Conservation (phyloP, 2,888 invertebrate species). For the Ephialtes manifestator region DNA sequence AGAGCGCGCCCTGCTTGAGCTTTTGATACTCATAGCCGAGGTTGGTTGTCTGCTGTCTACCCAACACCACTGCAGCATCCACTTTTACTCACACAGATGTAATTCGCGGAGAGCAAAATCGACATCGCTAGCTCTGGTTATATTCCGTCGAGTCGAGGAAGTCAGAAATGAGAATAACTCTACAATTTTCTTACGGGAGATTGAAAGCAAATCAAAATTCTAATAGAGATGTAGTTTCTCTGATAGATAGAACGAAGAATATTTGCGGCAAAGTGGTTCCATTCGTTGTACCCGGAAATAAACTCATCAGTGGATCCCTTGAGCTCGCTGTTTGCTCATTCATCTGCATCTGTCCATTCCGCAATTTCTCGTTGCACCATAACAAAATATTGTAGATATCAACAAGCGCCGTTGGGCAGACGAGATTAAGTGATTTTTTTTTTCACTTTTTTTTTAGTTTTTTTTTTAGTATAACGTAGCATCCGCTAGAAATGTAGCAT, state of each 20-base stretch:
- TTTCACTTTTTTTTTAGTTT: constrained; percentile 18
- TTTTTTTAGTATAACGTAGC: constrained; percentile 26
- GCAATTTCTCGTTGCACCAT: not conserved
- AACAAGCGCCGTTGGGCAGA: not conserved
- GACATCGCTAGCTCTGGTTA: not conserved
- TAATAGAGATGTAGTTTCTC: constrained; percentile 2
- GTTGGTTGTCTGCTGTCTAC: constrained; percentile 4
- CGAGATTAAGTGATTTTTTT: constrained; percentile 41
- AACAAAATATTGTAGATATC: not conserved
- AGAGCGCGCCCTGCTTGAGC: constrained; percentile 32
- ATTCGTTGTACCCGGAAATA: constrained; percentile 58
- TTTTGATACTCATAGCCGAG: constrained; percentile 19
- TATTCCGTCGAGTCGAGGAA: constrained; percentile 7
- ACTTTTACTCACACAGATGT: not conserved
- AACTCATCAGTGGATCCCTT: constrained; percentile 26
- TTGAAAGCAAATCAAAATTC: constrained; percentile 69
- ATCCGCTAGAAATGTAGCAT: constrained; percentile 28
- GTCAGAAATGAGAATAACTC: constrained; percentile 64
- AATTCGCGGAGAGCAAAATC: not conserved
- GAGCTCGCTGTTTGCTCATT: constrained; percentile 26
- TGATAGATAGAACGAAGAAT: constrained; percentile 10
- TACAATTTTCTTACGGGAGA: constrained; percentile 71
- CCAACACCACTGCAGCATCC: constrained; percentile 11
- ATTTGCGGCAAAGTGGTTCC: constrained; percentile 41
- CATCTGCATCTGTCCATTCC: not conserved